Evolutionary conservation across 2,113 vertebrate species (phyloP), one percentile per base, ranked within the genome.

Genomic region (Phyllostomus hastatus): DNA sequence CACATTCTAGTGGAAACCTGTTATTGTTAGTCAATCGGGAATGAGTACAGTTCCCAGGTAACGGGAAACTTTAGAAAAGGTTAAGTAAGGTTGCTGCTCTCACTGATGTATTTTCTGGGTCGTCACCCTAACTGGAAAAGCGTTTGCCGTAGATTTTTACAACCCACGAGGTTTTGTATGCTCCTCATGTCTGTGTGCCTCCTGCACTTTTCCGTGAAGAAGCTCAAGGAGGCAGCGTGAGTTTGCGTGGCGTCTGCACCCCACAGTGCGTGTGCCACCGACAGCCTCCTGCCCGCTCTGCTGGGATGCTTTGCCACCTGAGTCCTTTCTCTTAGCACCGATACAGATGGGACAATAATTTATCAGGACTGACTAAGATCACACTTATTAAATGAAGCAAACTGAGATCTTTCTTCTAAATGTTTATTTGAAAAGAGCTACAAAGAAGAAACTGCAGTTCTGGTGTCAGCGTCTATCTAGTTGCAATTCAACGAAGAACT

Each of bases 231-330:
- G 31, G 48, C 38, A 66, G 20, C 9, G 41, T 28, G 61, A n/a
- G 3, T 41, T 16, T 72, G 7, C 17, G 0, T 35, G 19, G 20
- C 22, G 11, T 19, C 2, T 12, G 3, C 3, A 46, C 31, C 17
- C 31, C 22, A 48, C 11, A 17, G 10, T 19, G 33, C 54, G 22
- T n/a, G 10, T 19, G 33, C 43, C 46, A 46, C 10, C 76, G 14
- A 35, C 0, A 38, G 0, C 9, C 15, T 89, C 80, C 41, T 35
- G 14, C 8, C 12, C 46, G 2, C 28, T 59, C 8, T 52, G 5
- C 7, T 15, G 35, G 61, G 75, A 54, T 64, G 14, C 4, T 46
- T 52, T 52, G 7, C 17, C 33, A 83, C 6, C 17, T 28, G 22
- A 75, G 3, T 22, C 38, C 19, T 73, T 61, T 57, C 6, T 11